Evolutionary conservation across 1,140 invertebrate species (phyloP).

Genomic region (Diorhabda carinulata): DNA sequence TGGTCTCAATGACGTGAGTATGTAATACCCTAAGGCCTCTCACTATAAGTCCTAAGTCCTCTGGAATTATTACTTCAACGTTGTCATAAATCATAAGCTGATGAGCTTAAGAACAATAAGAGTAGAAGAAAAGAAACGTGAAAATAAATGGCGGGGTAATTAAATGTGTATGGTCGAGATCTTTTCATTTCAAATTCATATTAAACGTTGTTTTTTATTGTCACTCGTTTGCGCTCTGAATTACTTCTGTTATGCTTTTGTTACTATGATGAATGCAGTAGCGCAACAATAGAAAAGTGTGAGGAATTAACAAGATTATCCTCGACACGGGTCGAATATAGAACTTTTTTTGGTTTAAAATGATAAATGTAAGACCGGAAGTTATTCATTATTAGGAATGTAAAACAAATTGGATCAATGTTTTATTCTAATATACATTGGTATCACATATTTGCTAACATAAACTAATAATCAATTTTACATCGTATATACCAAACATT

Average conservation of each 20-base stretch:
- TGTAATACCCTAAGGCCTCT: background rate
- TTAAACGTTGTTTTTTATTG: background rate
- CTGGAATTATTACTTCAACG: constrained; percentile 14
- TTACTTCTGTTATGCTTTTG: constrained; percentile 1
- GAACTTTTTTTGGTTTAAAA: too few relatives aligned
- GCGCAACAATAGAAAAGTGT: background rate
- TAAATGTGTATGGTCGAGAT: constrained; percentile 1
- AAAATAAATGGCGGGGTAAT: constrained; percentile 2
- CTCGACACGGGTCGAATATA: too few relatives aligned
- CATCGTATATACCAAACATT: too few relatives aligned
- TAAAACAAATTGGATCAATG: too few relatives aligned
- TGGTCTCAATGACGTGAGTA: too few relatives aligned
- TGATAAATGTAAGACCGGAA: too few relatives aligned
- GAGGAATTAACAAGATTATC: too few relatives aligned
- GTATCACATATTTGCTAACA: too few relatives aligned
- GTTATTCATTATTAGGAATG: too few relatives aligned
- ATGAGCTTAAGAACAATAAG: constrained; percentile 4
- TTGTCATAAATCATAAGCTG: constrained; percentile 9
- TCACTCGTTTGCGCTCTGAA: background rate
- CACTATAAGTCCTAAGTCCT: constrained; percentile 2
- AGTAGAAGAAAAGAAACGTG: background rate
- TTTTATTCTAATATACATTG: too few relatives aligned
- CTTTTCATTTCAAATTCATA: constrained; percentile 3
- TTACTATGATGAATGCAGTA: background rate
- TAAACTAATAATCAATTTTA: too few relatives aligned